Conservation (phyloP, 2,888 invertebrate species). For the Troides helena region DNA sequence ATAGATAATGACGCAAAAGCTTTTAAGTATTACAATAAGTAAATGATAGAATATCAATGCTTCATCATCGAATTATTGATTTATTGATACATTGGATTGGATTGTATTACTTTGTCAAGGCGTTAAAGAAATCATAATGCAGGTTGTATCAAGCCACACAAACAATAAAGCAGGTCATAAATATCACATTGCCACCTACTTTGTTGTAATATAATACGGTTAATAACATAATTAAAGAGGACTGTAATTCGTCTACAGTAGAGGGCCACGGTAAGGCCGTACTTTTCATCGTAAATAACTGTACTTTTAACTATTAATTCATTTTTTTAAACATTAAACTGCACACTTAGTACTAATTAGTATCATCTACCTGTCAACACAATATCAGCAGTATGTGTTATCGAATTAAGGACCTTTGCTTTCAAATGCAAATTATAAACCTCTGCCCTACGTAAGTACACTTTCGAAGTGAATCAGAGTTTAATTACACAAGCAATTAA, state of each 20-base stretch:
- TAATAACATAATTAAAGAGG: neutral
- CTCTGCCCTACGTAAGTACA: too few species aligned
- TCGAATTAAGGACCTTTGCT: too few species aligned
- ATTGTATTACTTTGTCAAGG: constrained; percentile 26
- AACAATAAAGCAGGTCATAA: neutral
- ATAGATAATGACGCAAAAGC: too few species aligned
- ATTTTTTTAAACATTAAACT: too few species aligned
- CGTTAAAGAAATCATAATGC: constrained; percentile 10
- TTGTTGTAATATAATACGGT: constrained; percentile 2
- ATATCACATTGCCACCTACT: neutral
- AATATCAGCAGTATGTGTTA: too few species aligned
- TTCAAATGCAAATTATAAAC: too few species aligned
- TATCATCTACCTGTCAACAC: too few species aligned
- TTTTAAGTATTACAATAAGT: neutral
- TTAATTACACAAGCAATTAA: too few species aligned
- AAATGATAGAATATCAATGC: neutral
- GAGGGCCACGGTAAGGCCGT: neutral
- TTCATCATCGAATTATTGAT: neutral
- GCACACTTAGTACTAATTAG: too few species aligned
- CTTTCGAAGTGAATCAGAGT: too few species aligned
- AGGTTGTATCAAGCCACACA: neutral
- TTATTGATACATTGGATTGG: neutral
- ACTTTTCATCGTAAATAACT: neutral
- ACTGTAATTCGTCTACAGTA: neutral
- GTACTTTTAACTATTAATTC: too few species aligned